Conservation (phyloP, 2,888 invertebrate genomes). For the Platycheirus rosarum region DNA sequence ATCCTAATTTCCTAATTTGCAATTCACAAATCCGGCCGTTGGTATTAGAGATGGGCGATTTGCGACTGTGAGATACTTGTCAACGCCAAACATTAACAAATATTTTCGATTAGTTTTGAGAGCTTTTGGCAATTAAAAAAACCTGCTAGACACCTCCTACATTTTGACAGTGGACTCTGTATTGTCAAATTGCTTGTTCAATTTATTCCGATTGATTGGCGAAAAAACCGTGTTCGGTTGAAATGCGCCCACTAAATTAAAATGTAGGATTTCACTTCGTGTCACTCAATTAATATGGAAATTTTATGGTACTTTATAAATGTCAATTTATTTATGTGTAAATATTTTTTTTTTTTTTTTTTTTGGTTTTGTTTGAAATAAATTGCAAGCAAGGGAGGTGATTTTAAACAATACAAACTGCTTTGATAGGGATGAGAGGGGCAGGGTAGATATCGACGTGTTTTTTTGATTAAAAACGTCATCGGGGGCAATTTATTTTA, state of each 20-base stretch:
- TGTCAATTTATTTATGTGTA: slow-evolving; percentile 9
- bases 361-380: not conserved
- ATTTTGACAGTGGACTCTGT: slow-evolving; percentile 31
- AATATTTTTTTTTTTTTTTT: slow-evolving; percentile 1
- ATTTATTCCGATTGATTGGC: slow-evolving; percentile 50
- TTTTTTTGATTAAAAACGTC: slow-evolving; percentile 58
- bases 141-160: slow-evolving; percentile 59
- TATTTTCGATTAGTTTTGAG: slow-evolving; percentile 71
- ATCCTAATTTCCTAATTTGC: slow-evolving; percentile 30
- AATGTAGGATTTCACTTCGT: slow-evolving; percentile 65
- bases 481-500: slow-evolving; percentile 65
- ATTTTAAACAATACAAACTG: slow-evolving; percentile 34
- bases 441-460: not conserved
- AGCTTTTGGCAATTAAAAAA: slow-evolving; percentile 71
- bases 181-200: slow-evolving; percentile 27
- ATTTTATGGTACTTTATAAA: slow-evolving; percentile 31
- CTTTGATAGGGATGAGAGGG: not conserved
- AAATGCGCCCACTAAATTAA: slow-evolving; percentile 70
- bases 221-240: slow-evolving; percentile 67
- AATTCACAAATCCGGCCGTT: slow-evolving; percentile 36
- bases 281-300: slow-evolving; percentile 65
- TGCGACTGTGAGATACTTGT: slow-evolving; percentile 1
- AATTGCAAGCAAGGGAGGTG: slow-evolving; percentile 1
- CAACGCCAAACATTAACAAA: slow-evolving; percentile 49
- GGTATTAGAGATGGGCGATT: no score